Conservation (phyloP, 1,140 invertebrate genomes). For the Drosophila baimaii region DNA sequence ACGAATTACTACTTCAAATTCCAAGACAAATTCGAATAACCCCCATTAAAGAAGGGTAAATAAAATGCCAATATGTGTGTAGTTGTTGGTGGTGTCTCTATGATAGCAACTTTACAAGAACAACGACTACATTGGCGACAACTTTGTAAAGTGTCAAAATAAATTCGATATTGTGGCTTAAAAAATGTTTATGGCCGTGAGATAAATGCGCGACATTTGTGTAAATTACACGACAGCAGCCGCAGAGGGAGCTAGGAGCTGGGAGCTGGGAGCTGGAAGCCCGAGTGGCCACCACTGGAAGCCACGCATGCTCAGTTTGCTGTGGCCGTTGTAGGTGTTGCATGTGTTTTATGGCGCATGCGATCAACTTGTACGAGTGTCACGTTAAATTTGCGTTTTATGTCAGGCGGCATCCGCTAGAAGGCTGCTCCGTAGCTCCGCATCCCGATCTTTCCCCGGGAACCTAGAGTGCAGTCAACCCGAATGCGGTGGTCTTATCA, state of each 20-base stretch:
- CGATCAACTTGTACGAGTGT: conserved; percentile 81
- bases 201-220: conserved; percentile 82
- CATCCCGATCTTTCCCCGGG: conserved; percentile 14
- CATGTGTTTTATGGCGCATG: conserved; percentile 82
- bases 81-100: conserved; percentile 49
- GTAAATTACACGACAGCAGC: conserved; percentile 80
- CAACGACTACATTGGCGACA: conserved; percentile 67
- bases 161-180: conserved; percentile 83
- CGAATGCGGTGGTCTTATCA: conserved; percentile 58
- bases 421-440: conserved; percentile 9
- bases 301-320: conserved; percentile 63
- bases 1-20: not conserved
- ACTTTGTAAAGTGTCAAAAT: conserved; percentile 83
- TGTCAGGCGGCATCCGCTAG: conserved; percentile 54
- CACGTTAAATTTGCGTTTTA: conserved; percentile 83
- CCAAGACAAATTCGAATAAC: conserved; percentile 11
- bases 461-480: conserved; percentile 71
- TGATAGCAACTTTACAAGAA: conserved; percentile 64
- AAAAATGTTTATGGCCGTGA: conserved; percentile 80
- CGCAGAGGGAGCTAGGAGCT: conserved; percentile 23
- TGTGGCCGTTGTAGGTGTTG: conserved; percentile 73
- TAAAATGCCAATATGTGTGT: conserved; percentile 47
- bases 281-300: conserved; percentile 59
- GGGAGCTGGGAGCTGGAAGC: conserved; percentile 17
- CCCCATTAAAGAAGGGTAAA: conserved; percentile 39